phyloP scores from a whole-genome alignment of 53 echinoderm and acorn worm genomes.

The Zoroaster sp. region DNA sequence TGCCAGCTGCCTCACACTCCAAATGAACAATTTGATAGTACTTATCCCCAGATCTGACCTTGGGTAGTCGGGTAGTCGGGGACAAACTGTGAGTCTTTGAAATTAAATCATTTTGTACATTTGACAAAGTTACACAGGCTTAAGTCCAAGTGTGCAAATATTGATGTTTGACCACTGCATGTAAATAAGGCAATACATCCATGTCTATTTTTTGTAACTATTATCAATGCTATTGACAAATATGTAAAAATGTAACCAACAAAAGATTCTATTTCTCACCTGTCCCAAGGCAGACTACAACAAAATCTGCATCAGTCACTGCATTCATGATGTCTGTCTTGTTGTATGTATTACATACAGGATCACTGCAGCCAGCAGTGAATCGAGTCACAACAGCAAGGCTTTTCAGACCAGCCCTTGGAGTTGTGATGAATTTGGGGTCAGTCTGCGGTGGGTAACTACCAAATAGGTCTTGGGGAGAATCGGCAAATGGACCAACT shows the following conservation, averaged over 20 bases:
- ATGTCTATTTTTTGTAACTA: too few species aligned
- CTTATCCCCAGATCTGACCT: too few species aligned
- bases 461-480: conserved; percentile 57
- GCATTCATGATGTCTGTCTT: conserved; percentile 44
- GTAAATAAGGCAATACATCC: too few species aligned
- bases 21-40: too few species aligned
- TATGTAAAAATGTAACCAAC: not conserved
- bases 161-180: too few species aligned
- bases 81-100: too few species aligned
- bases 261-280: conserved; percentile 25
- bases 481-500: conserved; percentile 88
- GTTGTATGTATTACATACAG: conserved; percentile 65
- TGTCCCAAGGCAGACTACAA: conserved; percentile 85
- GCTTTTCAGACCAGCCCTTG: conserved; percentile 56
- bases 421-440: conserved; percentile 58
- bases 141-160: too few species aligned
- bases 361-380: conserved; percentile 69
- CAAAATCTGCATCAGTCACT: conserved; percentile 67
- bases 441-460: conserved; percentile 67
- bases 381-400: conserved; percentile 48
- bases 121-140: too few species aligned
- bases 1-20: too few species aligned
- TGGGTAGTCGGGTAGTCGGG: too few species aligned
- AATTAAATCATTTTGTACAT: too few species aligned
- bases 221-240: too few species aligned